These are phyloP conservation scores for Malurus cyaneus DNA, from an alignment of 2,113 vertebrate genomes.

Conservation along the genomic window DNA sequence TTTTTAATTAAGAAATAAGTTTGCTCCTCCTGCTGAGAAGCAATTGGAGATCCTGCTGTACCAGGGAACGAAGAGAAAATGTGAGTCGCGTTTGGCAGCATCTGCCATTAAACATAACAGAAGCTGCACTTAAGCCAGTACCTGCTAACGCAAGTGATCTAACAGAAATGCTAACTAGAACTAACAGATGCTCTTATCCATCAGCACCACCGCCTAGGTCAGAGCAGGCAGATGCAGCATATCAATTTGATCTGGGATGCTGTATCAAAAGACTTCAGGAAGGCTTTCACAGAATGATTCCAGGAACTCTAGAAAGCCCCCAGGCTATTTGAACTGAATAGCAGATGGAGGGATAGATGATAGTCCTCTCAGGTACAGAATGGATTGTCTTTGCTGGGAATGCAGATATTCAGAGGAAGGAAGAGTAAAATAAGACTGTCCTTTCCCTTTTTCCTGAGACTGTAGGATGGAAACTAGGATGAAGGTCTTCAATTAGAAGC, in stretches of 20 bases:
- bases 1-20: conserved; percentile 44
- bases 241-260: neutral
- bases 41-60: conserved; percentile 15
- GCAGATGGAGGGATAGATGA: conserved; percentile 5
- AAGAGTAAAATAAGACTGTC: neutral
- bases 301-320: neutral
- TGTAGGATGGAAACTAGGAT: neutral
- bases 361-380: neutral
- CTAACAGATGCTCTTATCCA: neutral
- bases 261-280: conserved; percentile 6
- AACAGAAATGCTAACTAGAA: neutral
- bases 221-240: neutral
- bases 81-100: conserved; percentile 27
- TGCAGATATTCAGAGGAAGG: neutral
- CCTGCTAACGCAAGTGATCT: conserved; percentile 14
- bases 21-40: conserved; percentile 22
- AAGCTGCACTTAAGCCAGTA: neutral
- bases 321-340: neutral
- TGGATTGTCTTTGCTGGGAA: neutral
- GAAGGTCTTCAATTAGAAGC: neutral
- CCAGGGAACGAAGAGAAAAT: neutral
- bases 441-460: neutral
- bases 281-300: neutral
- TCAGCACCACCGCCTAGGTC: neutral
- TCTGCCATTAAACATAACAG: neutral